Evolutionary conservation across 2,113 vertebrate species (phyloP).

Genomic region (Ceyx melanurus): DNA sequence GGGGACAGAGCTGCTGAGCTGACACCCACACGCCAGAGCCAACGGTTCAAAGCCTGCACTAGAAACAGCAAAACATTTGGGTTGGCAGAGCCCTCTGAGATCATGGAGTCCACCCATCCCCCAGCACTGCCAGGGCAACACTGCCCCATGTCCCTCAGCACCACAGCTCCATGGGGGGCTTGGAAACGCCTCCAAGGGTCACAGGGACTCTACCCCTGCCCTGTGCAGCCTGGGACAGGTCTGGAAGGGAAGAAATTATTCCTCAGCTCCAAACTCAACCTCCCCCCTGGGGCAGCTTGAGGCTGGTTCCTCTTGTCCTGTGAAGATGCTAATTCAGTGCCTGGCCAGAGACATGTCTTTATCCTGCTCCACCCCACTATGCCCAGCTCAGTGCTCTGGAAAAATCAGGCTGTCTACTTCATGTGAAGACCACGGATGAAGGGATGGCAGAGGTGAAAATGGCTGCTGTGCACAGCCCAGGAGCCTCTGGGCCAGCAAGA

Average conservation of each 20-base stretch:
- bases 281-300: neutral
- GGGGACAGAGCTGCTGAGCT: neutral
- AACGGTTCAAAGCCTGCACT: neutral
- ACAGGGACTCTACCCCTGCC: neutral
- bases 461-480: neutral
- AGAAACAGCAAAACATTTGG: neutral
- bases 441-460: neutral
- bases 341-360: neutral
- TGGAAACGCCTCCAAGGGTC: neutral
- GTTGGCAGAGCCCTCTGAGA: neutral
- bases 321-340: neutral
- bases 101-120: neutral
- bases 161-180: neutral
- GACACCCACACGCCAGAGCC: neutral
- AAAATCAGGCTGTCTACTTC: neutral
- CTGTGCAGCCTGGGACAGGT: neutral
- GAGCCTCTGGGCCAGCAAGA: neutral
- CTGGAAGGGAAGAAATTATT: neutral
- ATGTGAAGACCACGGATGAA: accelerated
- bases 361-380: neutral
- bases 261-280: neutral
- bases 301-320: neutral
- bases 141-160: neutral
- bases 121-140: neutral
- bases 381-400: neutral